Conservation (phyloP, 2,888 invertebrate genomes). For the Diarsia brunnea region DNA sequence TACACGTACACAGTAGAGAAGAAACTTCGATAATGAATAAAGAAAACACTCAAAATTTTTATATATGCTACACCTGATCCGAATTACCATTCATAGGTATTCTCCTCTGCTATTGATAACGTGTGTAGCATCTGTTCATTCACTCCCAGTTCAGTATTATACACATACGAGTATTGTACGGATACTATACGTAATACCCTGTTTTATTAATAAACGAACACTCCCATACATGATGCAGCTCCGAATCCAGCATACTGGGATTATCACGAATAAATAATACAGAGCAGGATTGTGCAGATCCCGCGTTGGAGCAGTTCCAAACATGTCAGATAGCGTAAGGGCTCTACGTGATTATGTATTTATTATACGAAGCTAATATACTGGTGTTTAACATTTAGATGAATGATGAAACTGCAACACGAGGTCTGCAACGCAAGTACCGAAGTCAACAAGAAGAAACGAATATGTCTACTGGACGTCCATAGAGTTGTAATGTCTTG, state of each 20-base stretch:
- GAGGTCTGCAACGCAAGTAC: not conserved
- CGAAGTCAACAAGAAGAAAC: not conserved
- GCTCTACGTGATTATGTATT: conserved; percentile 58
- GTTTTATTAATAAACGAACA: conserved; percentile 58
- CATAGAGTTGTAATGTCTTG: not conserved
- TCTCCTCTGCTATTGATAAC: not conserved
- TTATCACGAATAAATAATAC: conserved; percentile 58
- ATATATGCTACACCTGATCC: not conserved
- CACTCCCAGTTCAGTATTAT: conserved; percentile 4
- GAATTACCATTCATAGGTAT: not conserved
- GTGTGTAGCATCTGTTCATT: conserved; percentile 22
- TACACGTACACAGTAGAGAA: not conserved
- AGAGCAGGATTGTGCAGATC: conserved; percentile 48
- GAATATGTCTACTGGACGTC: not conserved
- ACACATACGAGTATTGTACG: not conserved
- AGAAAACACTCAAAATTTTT: not conserved
- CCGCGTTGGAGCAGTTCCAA: conserved; percentile 63
- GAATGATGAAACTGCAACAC: conserved; percentile 23
- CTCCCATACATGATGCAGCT: conserved; percentile 39
- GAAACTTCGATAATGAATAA: not conserved
- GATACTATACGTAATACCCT: not conserved
- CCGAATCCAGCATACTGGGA: conserved; percentile 41
- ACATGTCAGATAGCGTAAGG: conserved; percentile 57
- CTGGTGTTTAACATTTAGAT: conserved; percentile 29
- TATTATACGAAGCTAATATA: conserved; percentile 51